Base-by-base conservation (phyloP, 2,797 vertebrate genomes). In the Percopsis omiscomaycus region DNA sequence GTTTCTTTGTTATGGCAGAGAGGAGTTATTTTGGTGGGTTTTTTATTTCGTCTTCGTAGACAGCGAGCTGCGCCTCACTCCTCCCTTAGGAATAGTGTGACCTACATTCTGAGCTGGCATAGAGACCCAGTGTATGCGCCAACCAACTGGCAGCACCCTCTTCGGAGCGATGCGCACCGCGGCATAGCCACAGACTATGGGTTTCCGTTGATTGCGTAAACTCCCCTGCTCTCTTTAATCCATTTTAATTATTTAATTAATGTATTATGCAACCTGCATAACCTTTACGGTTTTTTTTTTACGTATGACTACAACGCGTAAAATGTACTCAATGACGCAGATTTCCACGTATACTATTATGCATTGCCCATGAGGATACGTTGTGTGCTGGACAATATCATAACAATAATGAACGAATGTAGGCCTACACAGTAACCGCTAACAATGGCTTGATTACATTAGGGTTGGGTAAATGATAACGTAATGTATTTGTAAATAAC, bases 71-170 rank as follows among this genome's bases (percentile, higher is more conserved):
- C 69, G 30, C 59, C 59, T 47, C 68, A 10, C 54, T 60, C 73
- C 71, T 64, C 78, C 70, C 70, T 55, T 70, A 50, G 84, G 75
- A 79, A 80, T 78, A 74, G 72, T 72, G 82, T 93, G 91, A 93
- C 92, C 92, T 91, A 93, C 90, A 93, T 93, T 91, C 77, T 50
- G 59, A 48, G 64, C 84, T 88, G 88, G 88, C 87, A 88, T 55
- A 77, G 65, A 87, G 72, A 86, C 79, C 78, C 80, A 68, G 67
- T 64, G 80, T 66, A 73, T 61, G 55, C 64, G 77, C 83, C 84
- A 81, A 78, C 79, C 80, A 82, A 84, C 81, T 77, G 80, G 81
- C 81, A 81, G 78, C 52, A 46, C 66, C 74, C 48, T 48, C 74
- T 69, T 67, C 69, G 55, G 73, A 54, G 74, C 45, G 66, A 30